Percentiles rank a stretch among this genome's conserved stretches.
phyloP scores from a whole-genome alignment of 2,113 vertebrate genomes.

The Catharus minimus region DNA sequence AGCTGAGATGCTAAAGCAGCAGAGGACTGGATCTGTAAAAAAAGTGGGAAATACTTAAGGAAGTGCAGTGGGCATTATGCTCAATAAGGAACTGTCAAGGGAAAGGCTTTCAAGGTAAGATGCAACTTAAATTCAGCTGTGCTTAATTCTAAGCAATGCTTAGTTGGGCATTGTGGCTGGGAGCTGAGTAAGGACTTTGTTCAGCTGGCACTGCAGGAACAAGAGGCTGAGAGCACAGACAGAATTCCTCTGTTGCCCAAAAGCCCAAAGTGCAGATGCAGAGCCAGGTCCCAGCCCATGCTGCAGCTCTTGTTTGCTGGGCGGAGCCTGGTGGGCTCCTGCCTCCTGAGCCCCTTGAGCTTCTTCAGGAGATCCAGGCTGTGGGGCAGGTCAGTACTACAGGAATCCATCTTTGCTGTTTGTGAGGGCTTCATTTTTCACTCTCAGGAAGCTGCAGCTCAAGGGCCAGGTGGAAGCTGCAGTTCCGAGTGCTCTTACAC shows the following conservation, averaged over 20 bases:
- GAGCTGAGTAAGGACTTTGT: background rate
- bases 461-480: background rate
- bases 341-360: rapidly evolving
- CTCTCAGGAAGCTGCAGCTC: background rate
- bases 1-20: background rate
- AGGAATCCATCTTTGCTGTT: background rate
- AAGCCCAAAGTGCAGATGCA: background rate
- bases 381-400: background rate
- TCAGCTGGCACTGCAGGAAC: background rate
- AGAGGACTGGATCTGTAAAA: background rate
- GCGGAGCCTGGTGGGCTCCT: background rate
- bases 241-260: background rate
- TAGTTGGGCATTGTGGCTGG: background rate
- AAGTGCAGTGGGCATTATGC: background rate
- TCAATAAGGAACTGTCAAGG: background rate
- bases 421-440: background rate
- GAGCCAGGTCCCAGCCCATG: rapidly evolving
- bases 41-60: background rate
- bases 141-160: background rate
- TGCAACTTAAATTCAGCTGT: background rate
- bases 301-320: rapidly evolving
- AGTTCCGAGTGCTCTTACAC: background rate
- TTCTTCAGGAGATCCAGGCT: background rate
- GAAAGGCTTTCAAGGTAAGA: background rate
- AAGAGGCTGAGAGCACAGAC: background rate